Conservation (phyloP, 1,140 invertebrate species). For the Drosophila obscura region DNA sequence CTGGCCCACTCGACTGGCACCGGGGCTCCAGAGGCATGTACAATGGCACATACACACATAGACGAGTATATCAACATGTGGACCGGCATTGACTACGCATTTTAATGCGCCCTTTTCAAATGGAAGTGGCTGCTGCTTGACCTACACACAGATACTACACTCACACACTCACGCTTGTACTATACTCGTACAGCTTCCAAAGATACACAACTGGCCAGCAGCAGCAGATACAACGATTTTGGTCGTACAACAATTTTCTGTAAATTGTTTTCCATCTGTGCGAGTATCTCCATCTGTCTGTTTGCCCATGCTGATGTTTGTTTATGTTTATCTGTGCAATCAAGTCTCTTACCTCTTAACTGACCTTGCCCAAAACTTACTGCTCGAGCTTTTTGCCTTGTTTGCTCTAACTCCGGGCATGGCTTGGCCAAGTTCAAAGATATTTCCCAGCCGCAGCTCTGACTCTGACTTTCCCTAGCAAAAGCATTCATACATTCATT, state of each 20-base stretch:
- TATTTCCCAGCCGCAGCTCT: background rate
- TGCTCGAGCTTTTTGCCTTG: slow-evolving; percentile 6
- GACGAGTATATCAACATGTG: slow-evolving; percentile 59
- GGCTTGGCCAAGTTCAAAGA: slow-evolving; percentile 25
- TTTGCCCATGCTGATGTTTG: slow-evolving; percentile 4
- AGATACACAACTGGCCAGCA: slow-evolving; percentile 40
- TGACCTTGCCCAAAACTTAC: slow-evolving; percentile 51
- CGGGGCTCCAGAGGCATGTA: background rate
- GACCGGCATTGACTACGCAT: slow-evolving; percentile 75
- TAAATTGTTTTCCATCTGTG: slow-evolving; percentile 49
- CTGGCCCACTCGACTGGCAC: slow-evolving; percentile 48
- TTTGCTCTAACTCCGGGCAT: background rate
- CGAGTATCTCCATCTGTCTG: slow-evolving; percentile 28
- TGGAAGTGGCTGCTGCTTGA: slow-evolving; percentile 59
- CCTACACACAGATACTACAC: slow-evolving; percentile 50
- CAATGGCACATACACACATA: background rate
- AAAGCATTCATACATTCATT: slow-evolving; percentile 11
- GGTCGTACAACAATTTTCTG: slow-evolving; percentile 30
- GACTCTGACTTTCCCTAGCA: slow-evolving; percentile 11
- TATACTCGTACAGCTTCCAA: slow-evolving; percentile 11
- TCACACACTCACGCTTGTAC: background rate
- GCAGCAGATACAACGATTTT: slow-evolving; percentile 1
- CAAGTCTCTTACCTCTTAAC: slow-evolving; percentile 38
- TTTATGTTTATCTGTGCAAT: slow-evolving; percentile 50
- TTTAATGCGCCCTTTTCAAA: slow-evolving; percentile 64